Conservation (phyloP, 2,113 vertebrate species). For the Misgurnus anguillicaudatus region DNA sequence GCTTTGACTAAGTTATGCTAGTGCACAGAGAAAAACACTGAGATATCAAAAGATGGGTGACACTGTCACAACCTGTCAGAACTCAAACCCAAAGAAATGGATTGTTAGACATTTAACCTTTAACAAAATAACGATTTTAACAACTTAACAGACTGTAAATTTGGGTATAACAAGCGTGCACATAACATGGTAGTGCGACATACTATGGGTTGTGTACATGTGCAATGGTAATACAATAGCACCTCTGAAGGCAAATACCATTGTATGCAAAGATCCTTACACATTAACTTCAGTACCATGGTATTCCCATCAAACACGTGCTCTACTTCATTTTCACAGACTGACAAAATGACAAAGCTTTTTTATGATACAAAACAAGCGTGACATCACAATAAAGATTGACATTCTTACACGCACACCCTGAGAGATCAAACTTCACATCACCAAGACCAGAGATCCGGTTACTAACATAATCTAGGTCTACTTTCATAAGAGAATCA, state of each 20-base stretch:
- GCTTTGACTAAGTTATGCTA: not conserved
- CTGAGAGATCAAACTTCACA: not conserved
- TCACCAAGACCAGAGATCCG: not conserved
- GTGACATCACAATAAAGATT: not conserved
- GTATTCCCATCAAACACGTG: no score
- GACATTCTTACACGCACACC: not conserved
- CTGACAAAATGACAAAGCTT: no score
- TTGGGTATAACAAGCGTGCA: not conserved
- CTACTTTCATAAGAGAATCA: conserved; percentile 7
- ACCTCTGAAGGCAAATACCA: no score
- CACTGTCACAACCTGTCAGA: not conserved
- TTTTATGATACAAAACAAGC: not conserved
- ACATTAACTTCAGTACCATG: no score
- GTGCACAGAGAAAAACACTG: not conserved
- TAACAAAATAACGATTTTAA: not conserved
- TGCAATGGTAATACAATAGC: no score
- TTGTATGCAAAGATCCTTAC: no score
- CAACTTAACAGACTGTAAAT: not conserved
- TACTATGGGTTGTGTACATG: no score
- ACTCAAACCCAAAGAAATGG: not conserved
- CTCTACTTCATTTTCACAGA: no score
- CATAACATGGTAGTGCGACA: not conserved
- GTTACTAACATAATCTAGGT: not conserved
- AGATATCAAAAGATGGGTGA: not conserved
- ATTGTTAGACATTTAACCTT: not conserved